phyloP scores from a whole-genome alignment of 1,140 invertebrate genomes.

The Zaprionus lachaisei region DNA sequence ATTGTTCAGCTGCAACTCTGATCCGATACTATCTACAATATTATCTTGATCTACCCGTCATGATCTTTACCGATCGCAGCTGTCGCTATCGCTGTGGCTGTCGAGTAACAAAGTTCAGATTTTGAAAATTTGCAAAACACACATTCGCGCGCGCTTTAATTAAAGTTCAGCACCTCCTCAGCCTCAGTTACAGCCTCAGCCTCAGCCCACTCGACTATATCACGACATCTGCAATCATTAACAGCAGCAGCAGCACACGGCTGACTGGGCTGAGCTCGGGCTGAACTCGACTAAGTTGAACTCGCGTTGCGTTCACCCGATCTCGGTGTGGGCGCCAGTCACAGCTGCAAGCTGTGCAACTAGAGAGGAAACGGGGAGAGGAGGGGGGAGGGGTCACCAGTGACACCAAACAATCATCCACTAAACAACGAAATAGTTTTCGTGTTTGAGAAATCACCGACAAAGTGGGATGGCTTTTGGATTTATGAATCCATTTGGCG shows the following conservation, averaged over 20 bases:
- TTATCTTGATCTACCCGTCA: conserved; percentile 31
- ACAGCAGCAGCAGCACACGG: conserved; percentile 23
- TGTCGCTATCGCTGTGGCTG: conserved; percentile 13
- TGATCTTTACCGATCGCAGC: conserved; percentile 35
- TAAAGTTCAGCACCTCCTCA: conserved; percentile 56
- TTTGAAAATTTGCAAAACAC: conserved; percentile 34
- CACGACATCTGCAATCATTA: conserved; percentile 67
- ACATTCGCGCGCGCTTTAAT: conserved; percentile 44
- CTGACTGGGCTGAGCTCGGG: conserved; percentile 13
- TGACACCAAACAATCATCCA: conserved; percentile 37
- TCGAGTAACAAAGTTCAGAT: conserved; percentile 45
- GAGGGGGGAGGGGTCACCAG: not conserved
- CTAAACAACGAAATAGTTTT: conserved; percentile 46
- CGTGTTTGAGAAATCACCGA: conserved; percentile 58
- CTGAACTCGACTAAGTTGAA: conserved; percentile 19
- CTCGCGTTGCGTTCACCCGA: conserved; percentile 9
- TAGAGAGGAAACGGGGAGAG: not conserved
- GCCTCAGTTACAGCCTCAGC: not conserved
- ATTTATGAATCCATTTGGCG: conserved; percentile 56
- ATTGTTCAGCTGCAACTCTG: conserved; percentile 1
- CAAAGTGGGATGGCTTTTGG: conserved; percentile 56
- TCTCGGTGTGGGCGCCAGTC: conserved; percentile 16
- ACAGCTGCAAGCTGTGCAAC: conserved; percentile 7
- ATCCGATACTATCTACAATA: conserved; percentile 3
- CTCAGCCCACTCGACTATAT: conserved; percentile 54